A percentile compares a stretch with the other conserved stretches of the same genome.
Evolutionary conservation across 53 echinoderm and acorn worm species (phyloP).

Genomic region (Echinarachnius parma): DNA sequence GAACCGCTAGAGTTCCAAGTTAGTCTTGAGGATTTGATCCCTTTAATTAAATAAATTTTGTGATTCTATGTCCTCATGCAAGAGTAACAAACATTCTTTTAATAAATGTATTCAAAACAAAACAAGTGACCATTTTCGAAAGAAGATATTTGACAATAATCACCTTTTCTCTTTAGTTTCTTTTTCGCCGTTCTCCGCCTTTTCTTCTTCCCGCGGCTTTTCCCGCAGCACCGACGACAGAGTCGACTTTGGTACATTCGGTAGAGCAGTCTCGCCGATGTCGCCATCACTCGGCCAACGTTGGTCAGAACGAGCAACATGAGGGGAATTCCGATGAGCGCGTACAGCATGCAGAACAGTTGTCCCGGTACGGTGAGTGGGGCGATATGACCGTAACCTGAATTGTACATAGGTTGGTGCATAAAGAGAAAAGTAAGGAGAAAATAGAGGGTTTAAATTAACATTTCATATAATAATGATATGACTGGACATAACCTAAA

Average conservation of each 20-base stretch:
- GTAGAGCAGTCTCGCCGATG: conserved; percentile 87
- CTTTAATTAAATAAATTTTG: no score
- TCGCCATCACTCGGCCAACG: conserved; percentile 95
- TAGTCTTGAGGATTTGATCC: no score
- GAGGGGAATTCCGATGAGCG: conserved; percentile 86
- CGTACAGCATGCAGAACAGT: conserved; percentile 87
- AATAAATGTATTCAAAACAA: no score
- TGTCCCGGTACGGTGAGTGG: conserved; percentile 79
- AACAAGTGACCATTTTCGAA: background rate
- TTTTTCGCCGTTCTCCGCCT: conserved; percentile 52
- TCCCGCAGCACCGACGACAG: conserved; percentile 71
- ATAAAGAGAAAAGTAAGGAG: no score
- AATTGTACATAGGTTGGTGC: no score
- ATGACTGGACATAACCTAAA: no score
- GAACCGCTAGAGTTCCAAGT: no score
- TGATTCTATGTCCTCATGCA: no score
- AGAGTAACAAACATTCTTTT: no score
- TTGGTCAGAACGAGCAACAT: conserved; percentile 97
- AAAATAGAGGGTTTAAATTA: no score
- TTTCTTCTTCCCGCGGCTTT: conserved; percentile 43
- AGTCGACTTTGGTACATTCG: conserved; percentile 86
- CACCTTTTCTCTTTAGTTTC: conserved; percentile 31
- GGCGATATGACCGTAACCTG: conserved; percentile 97
- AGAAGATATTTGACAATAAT: no score
- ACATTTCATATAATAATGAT: no score